These are phyloP conservation scores for Macropis europaea DNA, from an alignment of 2,888 invertebrate species.

Conservation along the genomic window DNA sequence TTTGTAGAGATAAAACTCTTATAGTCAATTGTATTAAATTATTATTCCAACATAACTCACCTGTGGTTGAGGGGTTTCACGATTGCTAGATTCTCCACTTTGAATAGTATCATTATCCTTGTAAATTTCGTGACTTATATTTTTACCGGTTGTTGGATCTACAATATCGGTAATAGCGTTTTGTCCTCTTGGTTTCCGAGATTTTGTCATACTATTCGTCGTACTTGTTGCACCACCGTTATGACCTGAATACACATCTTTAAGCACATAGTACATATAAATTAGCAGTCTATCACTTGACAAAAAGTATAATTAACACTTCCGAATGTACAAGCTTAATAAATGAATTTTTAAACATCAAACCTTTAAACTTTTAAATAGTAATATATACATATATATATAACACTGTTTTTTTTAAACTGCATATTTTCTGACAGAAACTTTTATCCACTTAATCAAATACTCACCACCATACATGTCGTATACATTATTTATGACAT, in stretches of 20 bases:
- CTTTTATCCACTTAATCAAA: neutral
- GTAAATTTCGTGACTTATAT: slow-evolving; percentile 81
- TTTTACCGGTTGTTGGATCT: slow-evolving; percentile 81
- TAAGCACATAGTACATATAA: slow-evolving; percentile 21
- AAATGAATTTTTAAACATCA: no score
- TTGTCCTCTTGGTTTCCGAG: slow-evolving; percentile 56
- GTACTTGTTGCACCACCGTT: slow-evolving; percentile 69
- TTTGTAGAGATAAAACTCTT: slow-evolving; percentile 27
- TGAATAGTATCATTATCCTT: slow-evolving; percentile 80
- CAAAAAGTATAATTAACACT: neutral
- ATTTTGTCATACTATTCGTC: slow-evolving; percentile 61
- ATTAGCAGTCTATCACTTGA: neutral
- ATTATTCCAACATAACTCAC: slow-evolving; percentile 64
- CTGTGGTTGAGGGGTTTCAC: slow-evolving; percentile 81
- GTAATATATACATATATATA: no score
- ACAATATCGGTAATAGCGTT: slow-evolving; percentile 79
- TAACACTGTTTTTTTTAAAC: neutral
- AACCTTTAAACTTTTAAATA: no score
- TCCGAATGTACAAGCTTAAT: no score
- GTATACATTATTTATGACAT: slow-evolving; percentile 45
- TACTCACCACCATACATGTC: slow-evolving; percentile 47
- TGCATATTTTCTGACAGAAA: neutral
- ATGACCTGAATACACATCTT: slow-evolving; percentile 72
- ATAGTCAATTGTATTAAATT: slow-evolving; percentile 54
- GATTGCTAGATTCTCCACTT: slow-evolving; percentile 81